Evolutionary conservation across 2,113 vertebrate genomes (phyloP), one percentile per base, ranked within the genome.

Genomic region (Pseudorhombus dupliciocellatus): DNA sequence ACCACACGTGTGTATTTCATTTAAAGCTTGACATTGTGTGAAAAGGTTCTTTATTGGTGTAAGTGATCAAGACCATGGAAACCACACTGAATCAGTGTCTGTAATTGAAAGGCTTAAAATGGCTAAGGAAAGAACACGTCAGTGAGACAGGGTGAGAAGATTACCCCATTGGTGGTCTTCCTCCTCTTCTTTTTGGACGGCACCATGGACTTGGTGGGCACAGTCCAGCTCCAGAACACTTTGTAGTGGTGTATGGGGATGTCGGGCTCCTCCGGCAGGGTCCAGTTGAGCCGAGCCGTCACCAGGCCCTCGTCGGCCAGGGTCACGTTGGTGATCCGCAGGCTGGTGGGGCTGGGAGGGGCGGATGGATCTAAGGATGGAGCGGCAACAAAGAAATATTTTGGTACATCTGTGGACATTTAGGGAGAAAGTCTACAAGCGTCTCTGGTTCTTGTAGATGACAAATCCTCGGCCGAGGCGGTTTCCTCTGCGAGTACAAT

Each of bases 221-320:
- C 93, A 0, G 90, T 95, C 96, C 97, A 96, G 91, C 95, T 98
- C 96, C 97, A 99, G 82, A 95, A 96, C 7, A 97, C 94, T 83
- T 96, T 98, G 90, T 95, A 99, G 90, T 99, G 97, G 61, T 98
- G 97, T 7, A 98, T 86, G 3, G 97, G 97, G 57, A 97, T 91
- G 59, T 99, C 97, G 0, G 94, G 94, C 40, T 99, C 96, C 80
- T 95, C 94, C 0, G 94, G 90, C 46, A 95, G 77, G 11, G 94
- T 96, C 97, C 97, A 99, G 42, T 87, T 88, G 4, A 99, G 87
- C 15, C 91, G 87, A 20, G 88, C 95, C 0, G 89, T 93, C 76
- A 96, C 86, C 42, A 83, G 92, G 1, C 94, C 95, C 5, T 97
- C 95, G 0, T 87, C 83, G 2, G 84, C 92, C 26, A 82, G 26